phyloP scores from a whole-genome alignment of 2,888 invertebrate species.

The Nomada lathburiana region DNA sequence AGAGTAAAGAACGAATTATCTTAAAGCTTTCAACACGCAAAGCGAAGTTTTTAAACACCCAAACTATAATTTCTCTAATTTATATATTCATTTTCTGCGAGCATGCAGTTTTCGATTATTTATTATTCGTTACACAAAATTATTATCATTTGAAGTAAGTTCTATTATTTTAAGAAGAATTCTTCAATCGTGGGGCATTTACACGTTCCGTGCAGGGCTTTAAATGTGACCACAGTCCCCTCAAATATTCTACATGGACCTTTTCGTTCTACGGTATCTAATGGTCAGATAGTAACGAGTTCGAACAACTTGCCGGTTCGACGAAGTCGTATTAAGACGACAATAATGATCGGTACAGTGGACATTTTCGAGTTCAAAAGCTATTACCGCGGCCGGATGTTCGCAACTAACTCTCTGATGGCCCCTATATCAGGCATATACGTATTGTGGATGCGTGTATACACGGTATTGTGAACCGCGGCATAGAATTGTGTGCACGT shows the following conservation, averaged over 20 bases:
- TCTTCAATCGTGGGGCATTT: too few relatives aligned
- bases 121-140: too few relatives aligned
- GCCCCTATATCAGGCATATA: conserved; percentile 43
- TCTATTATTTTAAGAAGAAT: too few relatives aligned
- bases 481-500: conserved; percentile 4
- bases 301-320: neutral
- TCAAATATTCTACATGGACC: neutral
- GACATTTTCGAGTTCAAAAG: conserved; percentile 64
- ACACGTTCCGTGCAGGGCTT: too few relatives aligned
- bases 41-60: too few relatives aligned
- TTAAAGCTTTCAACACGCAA: too few relatives aligned
- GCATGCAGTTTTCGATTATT: too few relatives aligned
- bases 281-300: neutral
- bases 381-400: conserved; percentile 72
- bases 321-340: conserved; percentile 36
- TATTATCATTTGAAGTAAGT: too few relatives aligned
- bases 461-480: conserved; percentile 6
- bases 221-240: neutral
- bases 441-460: conserved; percentile 19
- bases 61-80: too few relatives aligned
- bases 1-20: too few relatives aligned
- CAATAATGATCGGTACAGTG: conserved; percentile 46
- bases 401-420: conserved; percentile 70
- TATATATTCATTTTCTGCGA: too few relatives aligned
- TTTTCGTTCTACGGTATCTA: too few relatives aligned